Evolutionary conservation across 1,140 invertebrate genomes (phyloP).

Genomic region (Musca vetustissima): DNA sequence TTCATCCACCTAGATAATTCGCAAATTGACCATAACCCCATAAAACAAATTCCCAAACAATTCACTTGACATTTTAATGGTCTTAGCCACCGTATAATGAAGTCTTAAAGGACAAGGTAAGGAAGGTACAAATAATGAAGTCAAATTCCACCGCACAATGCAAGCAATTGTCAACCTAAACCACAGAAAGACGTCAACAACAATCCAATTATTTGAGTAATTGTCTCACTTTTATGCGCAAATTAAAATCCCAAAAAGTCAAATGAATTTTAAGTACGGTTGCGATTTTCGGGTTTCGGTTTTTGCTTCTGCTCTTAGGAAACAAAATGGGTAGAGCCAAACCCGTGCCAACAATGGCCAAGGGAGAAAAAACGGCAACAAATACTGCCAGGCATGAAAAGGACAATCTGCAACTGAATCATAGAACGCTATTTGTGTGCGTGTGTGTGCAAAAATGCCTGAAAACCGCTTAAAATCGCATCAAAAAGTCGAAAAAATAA

Average conservation of each 20-base stretch:
- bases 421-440: not conserved
- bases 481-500: constrained; percentile 30
- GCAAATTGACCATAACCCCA: too few relatives aligned
- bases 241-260: constrained; percentile 33
- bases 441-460: not conserved
- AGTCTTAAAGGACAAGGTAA: not conserved
- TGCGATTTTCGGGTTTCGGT: not conserved
- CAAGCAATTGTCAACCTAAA: not conserved
- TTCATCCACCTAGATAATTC: too few relatives aligned
- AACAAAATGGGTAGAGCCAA: not conserved
- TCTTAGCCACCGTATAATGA: too few relatives aligned
- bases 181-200: constrained; percentile 9
- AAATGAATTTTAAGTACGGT: constrained; percentile 24
- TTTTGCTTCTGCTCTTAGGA: too few relatives aligned
- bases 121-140: constrained; percentile 8
- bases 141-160: not conserved
- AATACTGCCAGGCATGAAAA: constrained; percentile 6
- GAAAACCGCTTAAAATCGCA: constrained; percentile 26
- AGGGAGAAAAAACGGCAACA: not conserved
- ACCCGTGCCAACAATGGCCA: not conserved
- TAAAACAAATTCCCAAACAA: too few relatives aligned
- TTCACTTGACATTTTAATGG: too few relatives aligned
- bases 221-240: constrained; percentile 32
- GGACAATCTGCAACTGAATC: not conserved
- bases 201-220: constrained; percentile 31